Percentiles rank a stretch among this genome's conserved stretches.
These are phyloP conservation scores for Anthoscopus minutus DNA, from an alignment of 2,113 vertebrate genomes.

Conservation along the genomic window DNA sequence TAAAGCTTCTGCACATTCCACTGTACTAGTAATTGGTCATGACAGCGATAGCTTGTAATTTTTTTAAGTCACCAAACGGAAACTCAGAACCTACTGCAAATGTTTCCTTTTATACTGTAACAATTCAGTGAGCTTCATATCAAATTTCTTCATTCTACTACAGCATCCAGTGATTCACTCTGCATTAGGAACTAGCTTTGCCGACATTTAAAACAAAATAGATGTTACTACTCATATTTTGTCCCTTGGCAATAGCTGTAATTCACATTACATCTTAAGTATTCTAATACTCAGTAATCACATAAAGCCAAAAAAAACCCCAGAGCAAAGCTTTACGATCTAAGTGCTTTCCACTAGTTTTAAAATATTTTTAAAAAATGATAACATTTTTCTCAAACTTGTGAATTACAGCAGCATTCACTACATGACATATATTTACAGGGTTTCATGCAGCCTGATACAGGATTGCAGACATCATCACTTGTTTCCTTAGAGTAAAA, in stretches of 20 bases:
- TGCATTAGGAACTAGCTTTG: neutral
- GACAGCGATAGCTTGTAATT: neutral
- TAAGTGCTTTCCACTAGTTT: neutral
- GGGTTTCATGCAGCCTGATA: neutral
- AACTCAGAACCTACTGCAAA: neutral
- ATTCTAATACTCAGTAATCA: neutral
- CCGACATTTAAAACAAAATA: neutral
- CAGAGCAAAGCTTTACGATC: neutral
- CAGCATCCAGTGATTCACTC: neutral
- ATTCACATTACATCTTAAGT: neutral
- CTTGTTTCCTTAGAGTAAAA: neutral
- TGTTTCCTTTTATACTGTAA: neutral
- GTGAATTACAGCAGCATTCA: neutral
- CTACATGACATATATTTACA: neutral
- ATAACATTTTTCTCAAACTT: neutral
- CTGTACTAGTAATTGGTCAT: neutral
- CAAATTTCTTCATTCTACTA: neutral
- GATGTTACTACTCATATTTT: neutral
- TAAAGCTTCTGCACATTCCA: neutral
- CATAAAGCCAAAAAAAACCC: neutral
- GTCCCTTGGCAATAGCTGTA: neutral
- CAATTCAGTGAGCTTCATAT: accelerated
- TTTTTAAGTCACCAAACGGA: neutral
- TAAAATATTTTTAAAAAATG: neutral
- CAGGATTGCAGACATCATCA: neutral